phyloP scores from a whole-genome alignment of 1,140 invertebrate genomes.

The Drosophila ercepeae region DNA sequence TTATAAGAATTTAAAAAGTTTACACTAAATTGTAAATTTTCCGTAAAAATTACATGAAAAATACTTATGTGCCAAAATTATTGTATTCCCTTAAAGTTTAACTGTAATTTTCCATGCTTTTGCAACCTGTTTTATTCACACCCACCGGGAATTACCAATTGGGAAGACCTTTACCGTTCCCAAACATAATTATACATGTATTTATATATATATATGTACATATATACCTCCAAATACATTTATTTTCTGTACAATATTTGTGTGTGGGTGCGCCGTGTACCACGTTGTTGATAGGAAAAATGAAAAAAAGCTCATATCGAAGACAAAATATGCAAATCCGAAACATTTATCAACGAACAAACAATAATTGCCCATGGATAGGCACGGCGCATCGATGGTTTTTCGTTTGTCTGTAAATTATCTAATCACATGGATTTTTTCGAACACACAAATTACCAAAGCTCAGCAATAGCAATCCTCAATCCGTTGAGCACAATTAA shows the following conservation, averaged over 20 bases:
- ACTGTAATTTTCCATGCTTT: slow-evolving; percentile 10
- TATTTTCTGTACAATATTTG: no score
- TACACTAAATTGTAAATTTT: no score
- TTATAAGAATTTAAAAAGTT: no score
- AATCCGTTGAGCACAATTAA: slow-evolving; percentile 28
- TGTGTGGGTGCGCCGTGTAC: slow-evolving; percentile 8
- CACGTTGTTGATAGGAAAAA: slow-evolving; percentile 23
- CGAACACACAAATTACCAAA: slow-evolving; percentile 35
- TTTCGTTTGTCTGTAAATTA: slow-evolving; percentile 60
- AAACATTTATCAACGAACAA: slow-evolving; percentile 28
- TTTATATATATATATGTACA: not conserved
- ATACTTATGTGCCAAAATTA: no score
- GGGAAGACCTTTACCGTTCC: slow-evolving; percentile 22
- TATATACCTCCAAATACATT: no score
- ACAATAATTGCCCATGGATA: slow-evolving; percentile 35
- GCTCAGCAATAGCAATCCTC: no score
- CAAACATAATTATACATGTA: not conserved
- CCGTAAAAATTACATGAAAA: no score
- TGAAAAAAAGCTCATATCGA: slow-evolving; percentile 6
- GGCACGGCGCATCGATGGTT: slow-evolving; percentile 19
- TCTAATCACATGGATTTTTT: slow-evolving; percentile 68
- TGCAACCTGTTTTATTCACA: slow-evolving; percentile 19
- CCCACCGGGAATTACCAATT: slow-evolving; percentile 26
- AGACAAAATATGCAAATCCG: slow-evolving; percentile 14
- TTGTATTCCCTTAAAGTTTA: not conserved